Conservation (phyloP, 1,140 invertebrate genomes). For the Ceratina australensis region DNA sequence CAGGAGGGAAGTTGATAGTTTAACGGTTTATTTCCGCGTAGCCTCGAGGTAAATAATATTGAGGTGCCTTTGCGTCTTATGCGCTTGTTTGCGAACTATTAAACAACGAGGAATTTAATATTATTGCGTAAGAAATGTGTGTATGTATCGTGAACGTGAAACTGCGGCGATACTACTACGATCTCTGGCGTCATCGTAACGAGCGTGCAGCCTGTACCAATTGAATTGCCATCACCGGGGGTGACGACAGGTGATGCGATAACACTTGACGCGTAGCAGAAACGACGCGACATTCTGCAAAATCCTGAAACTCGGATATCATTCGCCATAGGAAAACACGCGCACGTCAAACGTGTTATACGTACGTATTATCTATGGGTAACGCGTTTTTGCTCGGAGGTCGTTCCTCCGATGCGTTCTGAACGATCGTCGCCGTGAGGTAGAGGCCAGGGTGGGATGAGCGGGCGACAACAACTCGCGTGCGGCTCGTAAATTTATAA, state of each 20-base stretch:
- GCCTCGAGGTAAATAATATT: constrained; percentile 44
- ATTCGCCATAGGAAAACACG: not conserved
- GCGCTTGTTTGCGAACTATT: constrained; percentile 3
- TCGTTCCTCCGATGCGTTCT: constrained; percentile 3
- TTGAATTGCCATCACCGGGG: constrained; percentile 25
- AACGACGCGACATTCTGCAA: constrained; percentile 22
- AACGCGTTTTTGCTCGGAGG: not conserved
- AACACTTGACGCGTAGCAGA: constrained; percentile 22
- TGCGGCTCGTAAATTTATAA: constrained; percentile 33
- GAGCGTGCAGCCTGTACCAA: constrained; percentile 5
- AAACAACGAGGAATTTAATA: too few relatives aligned
- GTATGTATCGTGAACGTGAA: too few relatives aligned
- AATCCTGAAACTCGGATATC: constrained; percentile 3
- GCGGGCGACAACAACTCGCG: not conserved
- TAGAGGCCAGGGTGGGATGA: not conserved
- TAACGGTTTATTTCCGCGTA: constrained; percentile 12
- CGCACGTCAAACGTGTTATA: too few relatives aligned
- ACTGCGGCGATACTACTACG: not conserved
- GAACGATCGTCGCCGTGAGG: constrained; percentile 21
- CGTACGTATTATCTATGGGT: not conserved
- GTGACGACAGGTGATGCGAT: constrained; percentile 38
- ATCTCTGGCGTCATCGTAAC: constrained; percentile 34
- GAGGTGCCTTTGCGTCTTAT: constrained; percentile 52
- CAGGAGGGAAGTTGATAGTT: constrained; percentile 14
- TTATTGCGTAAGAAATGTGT: too few relatives aligned